Evolutionary conservation across 2,888 invertebrate species (phyloP).

Genomic region (Gisinianus flammeolus): DNA sequence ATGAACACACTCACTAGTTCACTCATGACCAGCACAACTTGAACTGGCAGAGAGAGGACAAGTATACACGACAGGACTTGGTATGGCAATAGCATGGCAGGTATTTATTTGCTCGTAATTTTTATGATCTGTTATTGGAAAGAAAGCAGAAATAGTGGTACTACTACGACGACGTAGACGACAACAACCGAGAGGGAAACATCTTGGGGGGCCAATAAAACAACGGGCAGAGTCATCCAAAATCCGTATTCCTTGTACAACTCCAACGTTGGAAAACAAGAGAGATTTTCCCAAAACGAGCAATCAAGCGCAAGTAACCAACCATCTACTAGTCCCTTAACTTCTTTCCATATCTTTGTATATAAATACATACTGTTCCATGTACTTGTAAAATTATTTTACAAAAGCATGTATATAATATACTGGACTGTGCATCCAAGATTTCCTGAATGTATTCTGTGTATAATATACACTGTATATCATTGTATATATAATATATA

Average conservation of each 20-base stretch:
- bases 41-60: slow-evolving; percentile 16
- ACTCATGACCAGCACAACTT: slow-evolving; percentile 22
- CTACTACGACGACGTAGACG: background rate
- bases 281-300: slow-evolving; percentile 44
- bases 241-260: slow-evolving; percentile 28
- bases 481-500: background rate
- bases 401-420: background rate
- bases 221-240: slow-evolving; percentile 40
- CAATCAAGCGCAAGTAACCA: slow-evolving; percentile 41
- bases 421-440: background rate
- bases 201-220: slow-evolving; percentile 42
- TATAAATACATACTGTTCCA: background rate
- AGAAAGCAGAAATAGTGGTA: slow-evolving; percentile 28
- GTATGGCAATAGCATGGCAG: slow-evolving; percentile 19
- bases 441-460: background rate
- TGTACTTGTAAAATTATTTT: background rate
- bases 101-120: slow-evolving; percentile 44
- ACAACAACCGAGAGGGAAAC: slow-evolving; percentile 25
- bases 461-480: background rate
- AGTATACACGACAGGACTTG: background rate
- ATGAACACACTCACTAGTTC: background rate
- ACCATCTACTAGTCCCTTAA: background rate
- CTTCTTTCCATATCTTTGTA: background rate
- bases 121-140: slow-evolving; percentile 47
- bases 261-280: slow-evolving; percentile 34